These are phyloP conservation scores for Thalpophila matura DNA, from an alignment of 2,888 invertebrate species.

Conservation along the genomic window DNA sequence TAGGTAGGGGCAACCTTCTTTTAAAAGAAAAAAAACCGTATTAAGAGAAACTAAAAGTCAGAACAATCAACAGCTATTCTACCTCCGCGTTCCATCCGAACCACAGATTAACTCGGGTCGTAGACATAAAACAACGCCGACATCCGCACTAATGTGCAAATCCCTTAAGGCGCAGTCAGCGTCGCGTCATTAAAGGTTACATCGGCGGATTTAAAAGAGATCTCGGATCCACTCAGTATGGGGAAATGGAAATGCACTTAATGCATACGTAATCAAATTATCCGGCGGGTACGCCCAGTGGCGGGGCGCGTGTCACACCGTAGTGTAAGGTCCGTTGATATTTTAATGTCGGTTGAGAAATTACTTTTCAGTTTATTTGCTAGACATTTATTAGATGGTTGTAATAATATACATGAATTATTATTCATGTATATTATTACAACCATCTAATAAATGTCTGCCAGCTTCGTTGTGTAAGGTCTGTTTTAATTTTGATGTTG, in stretches of 20 bases:
- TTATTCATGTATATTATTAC: too few relatives aligned
- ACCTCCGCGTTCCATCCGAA: not conserved
- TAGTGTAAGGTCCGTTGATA: conserved; percentile 1
- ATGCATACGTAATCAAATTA: conserved; percentile 90
- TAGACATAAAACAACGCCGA: conserved; percentile 40
- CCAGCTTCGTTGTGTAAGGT: too few relatives aligned
- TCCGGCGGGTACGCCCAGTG: conserved; percentile 66
- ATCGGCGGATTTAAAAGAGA: conserved; percentile 80
- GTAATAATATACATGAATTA: too few relatives aligned
- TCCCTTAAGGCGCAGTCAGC: conserved; percentile 52
- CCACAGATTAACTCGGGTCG: conserved; percentile 9
- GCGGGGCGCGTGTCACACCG: conserved; percentile 52
- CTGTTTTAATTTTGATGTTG: too few relatives aligned
- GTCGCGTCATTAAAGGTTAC: conserved; percentile 75
- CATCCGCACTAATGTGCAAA: conserved; percentile 45
- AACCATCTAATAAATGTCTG: too few relatives aligned
- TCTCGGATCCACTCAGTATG: conserved; percentile 73
- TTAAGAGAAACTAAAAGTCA: not conserved
- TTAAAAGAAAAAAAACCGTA: too few relatives aligned
- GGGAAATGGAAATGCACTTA: conserved; percentile 89
- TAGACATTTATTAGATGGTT: too few relatives aligned
- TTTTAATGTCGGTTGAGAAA: not conserved
- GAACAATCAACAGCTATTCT: not conserved
- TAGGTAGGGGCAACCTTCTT: too few relatives aligned
- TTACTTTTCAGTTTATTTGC: too few relatives aligned